Evolutionary conservation across 2,797 vertebrate genomes (phyloP).

Genomic region (Hyperoplus immaculatus): DNA sequence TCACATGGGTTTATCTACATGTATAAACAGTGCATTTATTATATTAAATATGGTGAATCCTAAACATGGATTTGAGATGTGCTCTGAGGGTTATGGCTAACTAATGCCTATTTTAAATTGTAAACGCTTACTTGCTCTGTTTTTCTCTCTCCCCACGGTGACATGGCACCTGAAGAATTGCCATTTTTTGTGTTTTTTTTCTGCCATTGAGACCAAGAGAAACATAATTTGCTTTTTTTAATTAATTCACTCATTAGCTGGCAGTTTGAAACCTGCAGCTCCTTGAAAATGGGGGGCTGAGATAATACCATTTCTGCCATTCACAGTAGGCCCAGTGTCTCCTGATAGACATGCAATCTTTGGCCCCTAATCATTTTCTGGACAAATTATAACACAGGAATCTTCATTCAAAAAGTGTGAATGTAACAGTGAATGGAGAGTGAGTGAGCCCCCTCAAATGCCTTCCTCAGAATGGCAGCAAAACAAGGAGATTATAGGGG

Average conservation of each 20-base stretch:
- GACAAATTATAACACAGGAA: constrained; percentile 77
- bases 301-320: constrained; percentile 76
- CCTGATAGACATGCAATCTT: constrained; percentile 77
- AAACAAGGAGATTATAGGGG: constrained; percentile 73
- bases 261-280: constrained; percentile 74
- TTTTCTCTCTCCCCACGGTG: constrained; percentile 42
- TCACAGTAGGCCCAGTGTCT: constrained; percentile 61
- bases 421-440: constrained; percentile 42
- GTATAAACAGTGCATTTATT: constrained; percentile 77
- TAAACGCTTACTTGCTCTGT: constrained; percentile 65
- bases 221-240: constrained; percentile 80
- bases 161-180: constrained; percentile 77
- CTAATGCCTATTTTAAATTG: constrained; percentile 78
- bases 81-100: constrained; percentile 77
- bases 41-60: constrained; percentile 71
- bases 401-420: constrained; percentile 66
- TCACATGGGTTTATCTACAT: constrained; percentile 80
- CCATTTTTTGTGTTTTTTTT: constrained; percentile 59
- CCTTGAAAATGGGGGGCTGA: constrained; percentile 59
- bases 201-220: constrained; percentile 59
- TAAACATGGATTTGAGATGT: constrained; percentile 61
- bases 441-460: constrained; percentile 37
- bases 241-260: constrained; percentile 84
- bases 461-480: constrained; percentile 60
- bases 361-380: constrained; percentile 74